A percentile compares a stretch with the other conserved stretches of the same genome.
Conservation (phyloP, 2,797 vertebrate species). For the Manis pentadactyla region DNA sequence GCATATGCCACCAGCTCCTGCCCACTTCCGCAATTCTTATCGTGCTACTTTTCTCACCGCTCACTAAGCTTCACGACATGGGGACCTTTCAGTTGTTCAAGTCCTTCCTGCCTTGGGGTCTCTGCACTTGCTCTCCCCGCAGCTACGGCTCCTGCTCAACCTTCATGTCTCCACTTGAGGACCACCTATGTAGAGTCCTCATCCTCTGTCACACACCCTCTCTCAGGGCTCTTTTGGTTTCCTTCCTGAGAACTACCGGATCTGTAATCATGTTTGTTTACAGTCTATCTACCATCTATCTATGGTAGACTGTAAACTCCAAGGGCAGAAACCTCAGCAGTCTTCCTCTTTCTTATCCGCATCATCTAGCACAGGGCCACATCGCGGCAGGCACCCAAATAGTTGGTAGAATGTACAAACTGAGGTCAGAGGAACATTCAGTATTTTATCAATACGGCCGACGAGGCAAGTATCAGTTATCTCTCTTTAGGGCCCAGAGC, state of each 20-base stretch:
- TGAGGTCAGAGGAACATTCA: background rate
- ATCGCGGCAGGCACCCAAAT: background rate
- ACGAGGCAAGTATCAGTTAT: background rate
- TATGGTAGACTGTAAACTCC: background rate
- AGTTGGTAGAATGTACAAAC: background rate
- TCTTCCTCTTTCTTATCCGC: background rate
- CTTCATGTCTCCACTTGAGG: background rate
- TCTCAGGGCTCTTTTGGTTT: background rate
- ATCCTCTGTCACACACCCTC: background rate
- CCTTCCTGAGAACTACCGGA: background rate
- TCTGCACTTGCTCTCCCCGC: background rate
- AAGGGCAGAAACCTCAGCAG: background rate
- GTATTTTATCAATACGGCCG: background rate
- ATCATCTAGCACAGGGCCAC: background rate
- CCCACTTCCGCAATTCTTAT: background rate
- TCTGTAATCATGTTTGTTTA: background rate
- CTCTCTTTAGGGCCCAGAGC: conserved; percentile 10
- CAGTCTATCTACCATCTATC: background rate
- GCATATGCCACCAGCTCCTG: background rate
- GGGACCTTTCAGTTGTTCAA: background rate
- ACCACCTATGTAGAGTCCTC: background rate
- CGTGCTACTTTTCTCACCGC: background rate
- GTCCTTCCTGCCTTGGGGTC: background rate
- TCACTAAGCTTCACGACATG: background rate
- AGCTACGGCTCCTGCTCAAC: background rate